Percentiles rank a stretch among this genome's conserved stretches.
phyloP scores from a whole-genome alignment of 35 echinoderm and acorn worm species.

The Antedon bifida region DNA sequence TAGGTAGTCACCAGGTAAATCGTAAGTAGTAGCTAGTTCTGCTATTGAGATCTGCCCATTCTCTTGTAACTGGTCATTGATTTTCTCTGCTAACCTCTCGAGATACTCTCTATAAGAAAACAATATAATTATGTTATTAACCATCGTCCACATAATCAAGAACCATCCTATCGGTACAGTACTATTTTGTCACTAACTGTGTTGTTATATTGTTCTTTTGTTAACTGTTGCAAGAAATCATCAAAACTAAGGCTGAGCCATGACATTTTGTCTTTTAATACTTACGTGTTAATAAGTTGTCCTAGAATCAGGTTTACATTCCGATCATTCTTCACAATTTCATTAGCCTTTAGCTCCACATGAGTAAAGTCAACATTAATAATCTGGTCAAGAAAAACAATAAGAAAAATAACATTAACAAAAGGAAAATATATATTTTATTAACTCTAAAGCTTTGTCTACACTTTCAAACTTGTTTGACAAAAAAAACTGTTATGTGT shows the following conservation, averaged over 20 bases:
- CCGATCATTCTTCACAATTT: slow-evolving; percentile 52
- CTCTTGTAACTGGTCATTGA: slow-evolving; percentile 83
- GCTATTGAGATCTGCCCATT: slow-evolving; percentile 72
- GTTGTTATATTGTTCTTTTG: no score
- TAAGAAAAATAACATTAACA: not conserved
- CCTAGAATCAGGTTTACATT: slow-evolving; percentile 44
- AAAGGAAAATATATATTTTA: no score
- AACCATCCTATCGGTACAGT: no score
- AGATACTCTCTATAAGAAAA: slow-evolving; percentile 51
- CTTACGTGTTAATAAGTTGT: slow-evolving; percentile 78
- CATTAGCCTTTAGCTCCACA: slow-evolving; percentile 73
- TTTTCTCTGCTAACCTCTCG: slow-evolving; percentile 68
- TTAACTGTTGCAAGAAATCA: no score
- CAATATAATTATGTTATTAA: not conserved
- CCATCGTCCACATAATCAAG: no score
- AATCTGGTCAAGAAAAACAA: slow-evolving; percentile 30
- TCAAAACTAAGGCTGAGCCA: no score
- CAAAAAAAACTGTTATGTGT: no score
- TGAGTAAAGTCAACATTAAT: slow-evolving; percentile 59
- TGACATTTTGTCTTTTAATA: not conserved
- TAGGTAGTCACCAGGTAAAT: slow-evolving; percentile 68
- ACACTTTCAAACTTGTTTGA: no score
- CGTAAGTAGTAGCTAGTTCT: slow-evolving; percentile 69
- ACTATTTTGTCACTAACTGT: no score
- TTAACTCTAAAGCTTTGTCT: no score